These are phyloP conservation scores for Nannoperca australis DNA, from an alignment of 2,797 vertebrate genomes.

Conservation along the genomic window DNA sequence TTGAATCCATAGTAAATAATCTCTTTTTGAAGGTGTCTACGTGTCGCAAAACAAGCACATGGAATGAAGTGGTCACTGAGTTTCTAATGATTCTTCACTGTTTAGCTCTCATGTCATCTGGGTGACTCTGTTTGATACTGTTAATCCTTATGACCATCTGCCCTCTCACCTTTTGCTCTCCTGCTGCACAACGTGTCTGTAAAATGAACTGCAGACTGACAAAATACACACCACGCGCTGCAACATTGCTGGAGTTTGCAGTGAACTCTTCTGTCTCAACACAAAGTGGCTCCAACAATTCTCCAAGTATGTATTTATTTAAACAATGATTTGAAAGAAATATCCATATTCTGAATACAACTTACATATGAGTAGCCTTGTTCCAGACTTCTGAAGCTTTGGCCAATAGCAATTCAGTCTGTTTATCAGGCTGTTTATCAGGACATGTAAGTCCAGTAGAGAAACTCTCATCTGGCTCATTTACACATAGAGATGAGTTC, in stretches of 20 bases:
- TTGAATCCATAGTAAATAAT: not conserved
- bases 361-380: not conserved
- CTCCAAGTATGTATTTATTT: not conserved
- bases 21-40: not conserved
- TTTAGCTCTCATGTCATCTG: not conserved
- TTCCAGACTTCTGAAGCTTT: not conserved
- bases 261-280: not conserved
- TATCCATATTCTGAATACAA: not conserved
- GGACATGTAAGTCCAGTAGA: not conserved
- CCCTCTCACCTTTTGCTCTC: constrained; percentile 1
- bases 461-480: not conserved
- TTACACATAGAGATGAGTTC: not conserved
- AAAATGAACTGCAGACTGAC: not conserved
- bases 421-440: not conserved
- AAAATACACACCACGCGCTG: not conserved
- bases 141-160: constrained; percentile 34
- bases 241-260: not conserved
- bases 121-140: not conserved
- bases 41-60: not conserved
- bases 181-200: not conserved
- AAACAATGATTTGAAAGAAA: not conserved
- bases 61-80: constrained; percentile 1
- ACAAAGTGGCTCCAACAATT: not conserved
- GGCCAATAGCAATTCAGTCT: not conserved
- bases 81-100: not conserved